Conservation (phyloP, 2,888 invertebrate genomes). For the Tenthredo scrophulariae region DNA sequence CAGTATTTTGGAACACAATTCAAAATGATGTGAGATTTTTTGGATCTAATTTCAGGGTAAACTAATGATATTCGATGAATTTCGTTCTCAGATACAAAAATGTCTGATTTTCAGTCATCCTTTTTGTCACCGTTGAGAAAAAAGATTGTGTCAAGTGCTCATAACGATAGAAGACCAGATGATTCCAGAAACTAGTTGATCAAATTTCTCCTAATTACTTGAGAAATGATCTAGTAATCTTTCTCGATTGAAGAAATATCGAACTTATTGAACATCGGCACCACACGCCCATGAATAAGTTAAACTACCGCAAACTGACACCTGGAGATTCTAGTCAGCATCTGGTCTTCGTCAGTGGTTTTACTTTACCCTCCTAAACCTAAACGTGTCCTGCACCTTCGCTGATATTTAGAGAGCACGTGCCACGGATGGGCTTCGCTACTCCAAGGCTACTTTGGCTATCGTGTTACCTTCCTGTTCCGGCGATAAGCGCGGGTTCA, state of each 20-base stretch:
- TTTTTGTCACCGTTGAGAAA: no score
- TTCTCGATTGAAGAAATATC: neutral
- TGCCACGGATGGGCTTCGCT: slow-evolving; percentile 19
- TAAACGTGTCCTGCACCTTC: neutral
- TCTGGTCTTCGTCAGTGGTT: slow-evolving; percentile 40
- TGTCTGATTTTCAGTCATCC: no score
- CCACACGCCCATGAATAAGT: neutral
- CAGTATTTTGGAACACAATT: no score
- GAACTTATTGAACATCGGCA: neutral
- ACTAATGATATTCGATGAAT: no score
- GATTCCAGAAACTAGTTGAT: neutral
- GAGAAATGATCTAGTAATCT: neutral
- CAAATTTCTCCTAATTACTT: neutral
- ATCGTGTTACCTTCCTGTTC: slow-evolving; percentile 43
- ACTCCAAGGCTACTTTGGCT: slow-evolving; percentile 18
- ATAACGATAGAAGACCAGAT: no score
- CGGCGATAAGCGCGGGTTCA: slow-evolving; percentile 16
- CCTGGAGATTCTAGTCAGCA: slow-evolving; percentile 39
- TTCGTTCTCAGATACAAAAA: no score
- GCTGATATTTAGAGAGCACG: slow-evolving; percentile 23
- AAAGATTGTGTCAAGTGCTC: no score
- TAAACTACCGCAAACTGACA: neutral
- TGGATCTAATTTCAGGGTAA: no score
- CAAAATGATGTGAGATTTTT: no score
- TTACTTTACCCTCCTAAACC: slow-evolving; percentile 13